Percentiles rank a stretch among this genome's conserved stretches.
phyloP scores from a whole-genome alignment of 2,113 vertebrate genomes.

The Dunckerocampus dactyliophorus region DNA sequence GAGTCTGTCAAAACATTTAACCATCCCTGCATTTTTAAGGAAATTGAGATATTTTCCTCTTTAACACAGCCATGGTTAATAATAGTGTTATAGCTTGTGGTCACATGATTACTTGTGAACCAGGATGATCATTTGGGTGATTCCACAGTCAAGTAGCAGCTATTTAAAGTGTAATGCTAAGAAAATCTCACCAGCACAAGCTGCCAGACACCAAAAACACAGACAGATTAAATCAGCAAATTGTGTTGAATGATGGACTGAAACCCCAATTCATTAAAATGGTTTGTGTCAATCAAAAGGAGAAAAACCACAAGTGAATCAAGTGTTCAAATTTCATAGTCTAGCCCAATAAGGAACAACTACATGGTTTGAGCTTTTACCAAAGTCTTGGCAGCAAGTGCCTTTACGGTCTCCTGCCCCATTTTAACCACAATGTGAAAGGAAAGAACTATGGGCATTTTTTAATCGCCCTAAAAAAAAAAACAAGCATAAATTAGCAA shows the following conservation, averaged over 20 bases:
- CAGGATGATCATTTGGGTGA: neutral
- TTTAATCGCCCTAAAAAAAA: neutral
- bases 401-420: neutral
- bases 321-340: constrained; percentile 9
- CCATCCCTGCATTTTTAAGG: constrained; percentile 9
- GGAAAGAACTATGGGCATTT: constrained; percentile 6
- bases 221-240: constrained; percentile 12
- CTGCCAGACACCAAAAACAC: constrained; percentile 9
- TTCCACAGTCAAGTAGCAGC: constrained; percentile 10
- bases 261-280: constrained; percentile 8
- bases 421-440: constrained; percentile 8
- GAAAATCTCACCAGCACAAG: constrained; percentile 1
- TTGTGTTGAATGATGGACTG: constrained; percentile 5
- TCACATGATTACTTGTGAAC: neutral
- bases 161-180: constrained; percentile 9
- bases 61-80: constrained; percentile 5
- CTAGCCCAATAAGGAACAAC: constrained; percentile 5
- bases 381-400: constrained; percentile 6
- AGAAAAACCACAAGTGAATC: constrained; percentile 6
- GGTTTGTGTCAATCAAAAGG: constrained; percentile 8
- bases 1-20: constrained; percentile 34
- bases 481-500: constrained; percentile 4
- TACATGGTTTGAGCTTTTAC: neutral
- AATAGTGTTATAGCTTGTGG: constrained; percentile 1
- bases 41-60: neutral